These are phyloP conservation scores for Aethina tumida DNA, from an alignment of 1,140 invertebrate species.

Conservation along the genomic window DNA sequence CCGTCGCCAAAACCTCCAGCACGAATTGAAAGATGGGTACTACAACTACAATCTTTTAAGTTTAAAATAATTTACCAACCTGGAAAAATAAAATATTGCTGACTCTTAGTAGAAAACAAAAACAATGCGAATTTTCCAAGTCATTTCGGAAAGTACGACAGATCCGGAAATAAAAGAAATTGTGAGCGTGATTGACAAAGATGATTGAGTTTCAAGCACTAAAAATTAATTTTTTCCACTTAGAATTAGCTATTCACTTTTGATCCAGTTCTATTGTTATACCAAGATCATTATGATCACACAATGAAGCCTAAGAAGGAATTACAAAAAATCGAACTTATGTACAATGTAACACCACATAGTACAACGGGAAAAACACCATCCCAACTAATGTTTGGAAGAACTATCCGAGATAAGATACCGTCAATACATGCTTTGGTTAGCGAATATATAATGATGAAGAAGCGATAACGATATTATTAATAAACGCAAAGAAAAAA, in stretches of 20 bases:
- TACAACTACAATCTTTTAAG: slow-evolving; percentile 29
- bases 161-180: too few relatives aligned
- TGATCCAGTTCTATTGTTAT: too few relatives aligned
- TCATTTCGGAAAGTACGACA: too few relatives aligned
- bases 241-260: too few relatives aligned
- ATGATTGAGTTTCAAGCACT: too few relatives aligned
- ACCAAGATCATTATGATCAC: too few relatives aligned
- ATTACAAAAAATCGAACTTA: slow-evolving; percentile 23
- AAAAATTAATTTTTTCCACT: too few relatives aligned
- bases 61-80: slow-evolving; percentile 29
- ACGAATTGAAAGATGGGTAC: slow-evolving; percentile 31
- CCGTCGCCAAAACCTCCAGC: slow-evolving; percentile 26
- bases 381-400: slow-evolving; percentile 29
- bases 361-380: slow-evolving; percentile 31
- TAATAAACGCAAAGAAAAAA: slow-evolving; percentile 19
- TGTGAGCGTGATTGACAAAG: too few relatives aligned
- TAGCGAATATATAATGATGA: slow-evolving; percentile 7
- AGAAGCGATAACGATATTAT: slow-evolving; percentile 21
- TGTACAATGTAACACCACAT: slow-evolving; percentile 32
- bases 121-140: too few relatives aligned
- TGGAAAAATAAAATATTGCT: slow-evolving; percentile 34
- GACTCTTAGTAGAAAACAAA: too few relatives aligned
- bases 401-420: slow-evolving; percentile 27
- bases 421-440: slow-evolving; percentile 14
- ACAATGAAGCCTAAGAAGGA: too few relatives aligned